Conservation (phyloP, 1,140 invertebrate species). For the Pogonomyrmex barbatus region DNA sequence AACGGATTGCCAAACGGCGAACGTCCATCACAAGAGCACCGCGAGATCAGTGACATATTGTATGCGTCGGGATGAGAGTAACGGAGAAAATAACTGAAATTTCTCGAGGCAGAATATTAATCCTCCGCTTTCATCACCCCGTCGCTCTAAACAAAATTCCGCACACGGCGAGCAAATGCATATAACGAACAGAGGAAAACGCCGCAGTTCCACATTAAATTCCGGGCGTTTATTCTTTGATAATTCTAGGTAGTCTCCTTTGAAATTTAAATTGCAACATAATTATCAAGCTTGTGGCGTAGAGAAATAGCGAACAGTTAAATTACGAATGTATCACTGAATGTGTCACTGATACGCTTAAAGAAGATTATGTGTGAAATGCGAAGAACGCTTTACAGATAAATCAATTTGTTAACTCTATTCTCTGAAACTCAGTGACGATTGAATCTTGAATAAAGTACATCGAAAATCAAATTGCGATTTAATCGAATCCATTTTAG, state of each 20-base stretch:
- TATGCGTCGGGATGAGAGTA: neutral
- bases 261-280: slow-evolving; percentile 31
- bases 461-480: neutral
- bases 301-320: neutral
- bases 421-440: no score
- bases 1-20: slow-evolving; percentile 29
- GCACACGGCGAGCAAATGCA: slow-evolving; percentile 37
- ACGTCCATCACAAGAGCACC: slow-evolving; percentile 12
- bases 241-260: slow-evolving; percentile 17
- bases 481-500: neutral
- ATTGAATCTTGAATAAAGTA: neutral
- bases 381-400: neutral
- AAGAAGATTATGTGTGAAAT: neutral
- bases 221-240: slow-evolving; percentile 23
- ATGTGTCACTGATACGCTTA: slow-evolving; percentile 9
- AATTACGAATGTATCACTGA: slow-evolving; percentile 1
- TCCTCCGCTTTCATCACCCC: neutral
- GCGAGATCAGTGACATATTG: slow-evolving; percentile 46
- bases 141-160: slow-evolving; percentile 25
- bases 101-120: slow-evolving; percentile 48
- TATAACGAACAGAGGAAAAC: slow-evolving; percentile 14
- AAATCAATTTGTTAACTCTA: neutral
- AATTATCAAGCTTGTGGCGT: neutral
- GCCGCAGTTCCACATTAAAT: slow-evolving; percentile 1
- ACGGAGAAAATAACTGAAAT: slow-evolving; percentile 33